Conservation (phyloP, 2,797 vertebrate genomes). For the Eulemur albifrons region DNA sequence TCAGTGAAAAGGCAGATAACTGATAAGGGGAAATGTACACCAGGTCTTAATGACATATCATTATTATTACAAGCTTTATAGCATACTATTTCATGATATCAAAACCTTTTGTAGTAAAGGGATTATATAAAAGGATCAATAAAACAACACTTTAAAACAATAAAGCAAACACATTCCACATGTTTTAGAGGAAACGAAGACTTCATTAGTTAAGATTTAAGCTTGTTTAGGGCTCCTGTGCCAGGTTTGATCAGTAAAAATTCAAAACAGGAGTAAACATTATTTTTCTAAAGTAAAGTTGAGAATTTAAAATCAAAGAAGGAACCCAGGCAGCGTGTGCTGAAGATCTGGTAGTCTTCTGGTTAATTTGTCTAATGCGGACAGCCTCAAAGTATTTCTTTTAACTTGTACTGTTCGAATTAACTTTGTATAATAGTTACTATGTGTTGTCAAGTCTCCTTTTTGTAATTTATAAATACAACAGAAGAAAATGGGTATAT, state of each 20-base stretch:
- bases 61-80: background rate
- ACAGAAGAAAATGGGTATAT: background rate
- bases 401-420: background rate
- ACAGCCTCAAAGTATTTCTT: background rate
- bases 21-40: background rate
- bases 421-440: slow-evolving; percentile 26
- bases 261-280: slow-evolving; percentile 66
- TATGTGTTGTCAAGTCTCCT: background rate
- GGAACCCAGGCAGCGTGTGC: background rate
- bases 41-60: background rate
- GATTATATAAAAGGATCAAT: slow-evolving; percentile 58
- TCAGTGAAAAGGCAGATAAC: background rate
- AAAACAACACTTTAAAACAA: slow-evolving; percentile 67
- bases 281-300: slow-evolving; percentile 41
- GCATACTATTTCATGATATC: background rate
- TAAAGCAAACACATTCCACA: slow-evolving; percentile 69
- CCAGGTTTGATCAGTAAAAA: slow-evolving; percentile 65
- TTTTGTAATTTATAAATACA: background rate
- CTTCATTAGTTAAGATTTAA: slow-evolving; percentile 63
- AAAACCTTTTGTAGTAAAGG: slow-evolving; percentile 24
- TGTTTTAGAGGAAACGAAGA: slow-evolving; percentile 65
- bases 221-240: slow-evolving; percentile 46
- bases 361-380: background rate
- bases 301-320: slow-evolving; percentile 31
- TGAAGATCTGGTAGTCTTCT: background rate